These are phyloP conservation scores for Carassius carassius DNA, from an alignment of 2,113 vertebrate genomes.

Conservation along the genomic window DNA sequence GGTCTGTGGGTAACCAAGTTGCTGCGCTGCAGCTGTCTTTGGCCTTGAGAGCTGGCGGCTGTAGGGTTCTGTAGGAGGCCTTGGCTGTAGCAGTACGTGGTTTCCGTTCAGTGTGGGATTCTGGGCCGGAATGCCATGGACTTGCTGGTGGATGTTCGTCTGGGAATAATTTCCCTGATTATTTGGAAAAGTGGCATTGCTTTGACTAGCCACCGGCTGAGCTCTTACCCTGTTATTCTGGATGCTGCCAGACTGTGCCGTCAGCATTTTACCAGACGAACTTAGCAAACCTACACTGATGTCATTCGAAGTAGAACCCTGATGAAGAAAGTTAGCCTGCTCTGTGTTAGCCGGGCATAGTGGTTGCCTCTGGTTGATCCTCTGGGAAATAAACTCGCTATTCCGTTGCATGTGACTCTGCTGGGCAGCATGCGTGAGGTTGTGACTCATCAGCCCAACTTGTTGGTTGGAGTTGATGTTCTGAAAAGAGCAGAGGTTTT, in stretches of 20 bases:
- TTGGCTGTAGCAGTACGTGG: conserved; percentile 75
- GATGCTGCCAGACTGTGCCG: conserved; percentile 62
- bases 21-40: conserved; percentile 68
- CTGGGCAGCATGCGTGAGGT: conserved; percentile 56
- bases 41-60: conserved; percentile 68
- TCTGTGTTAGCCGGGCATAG: conserved; percentile 68
- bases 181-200: conserved; percentile 46
- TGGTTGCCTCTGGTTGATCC: conserved; percentile 73
- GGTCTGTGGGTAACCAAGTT: conserved; percentile 73
- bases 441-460: conserved; percentile 70
- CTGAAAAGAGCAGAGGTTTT: conserved; percentile 80
- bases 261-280: conserved; percentile 67
- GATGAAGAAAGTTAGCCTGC: conserved; percentile 63
- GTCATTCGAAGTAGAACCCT: conserved; percentile 62
- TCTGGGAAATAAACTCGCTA: conserved; percentile 63
- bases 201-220: conserved; percentile 64
- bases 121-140: conserved; percentile 69
- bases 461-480: conserved; percentile 73
- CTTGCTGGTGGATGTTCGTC: conserved; percentile 71
- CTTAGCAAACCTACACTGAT: conserved; percentile 23
- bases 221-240: conserved; percentile 72
- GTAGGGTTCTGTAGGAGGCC: conserved; percentile 71
- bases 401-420: conserved; percentile 69
- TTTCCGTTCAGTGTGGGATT: conserved; percentile 65
- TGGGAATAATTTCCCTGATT: conserved; percentile 66